These are phyloP conservation scores for Antechinus stuartii DNA, from an alignment of 2,113 vertebrate species.

Conservation along the genomic window DNA sequence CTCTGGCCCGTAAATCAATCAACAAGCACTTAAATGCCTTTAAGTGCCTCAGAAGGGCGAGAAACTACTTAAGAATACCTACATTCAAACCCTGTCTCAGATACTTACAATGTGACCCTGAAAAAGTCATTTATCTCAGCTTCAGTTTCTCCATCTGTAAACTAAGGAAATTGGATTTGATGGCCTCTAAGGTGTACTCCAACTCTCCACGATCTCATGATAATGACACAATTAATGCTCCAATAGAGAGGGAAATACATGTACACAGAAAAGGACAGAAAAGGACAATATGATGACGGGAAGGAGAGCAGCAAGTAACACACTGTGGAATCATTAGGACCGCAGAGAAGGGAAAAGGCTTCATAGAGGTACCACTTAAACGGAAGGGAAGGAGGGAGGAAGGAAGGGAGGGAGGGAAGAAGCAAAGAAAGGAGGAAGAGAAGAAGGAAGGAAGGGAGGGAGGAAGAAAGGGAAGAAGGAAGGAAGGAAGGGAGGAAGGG, in stretches of 20 bases:
- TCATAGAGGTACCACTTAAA: neutral
- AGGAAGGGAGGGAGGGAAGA: too few species aligned
- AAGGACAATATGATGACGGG: neutral
- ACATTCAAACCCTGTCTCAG: neutral
- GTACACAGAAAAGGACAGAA: neutral
- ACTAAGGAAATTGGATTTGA: neutral
- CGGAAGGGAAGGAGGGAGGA: too few species aligned
- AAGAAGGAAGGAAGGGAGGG: too few species aligned
- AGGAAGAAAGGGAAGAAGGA: too few species aligned
- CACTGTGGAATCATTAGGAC: neutral
- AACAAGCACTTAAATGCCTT: neutral
- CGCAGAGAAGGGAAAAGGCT: neutral
- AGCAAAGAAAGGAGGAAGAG: too few species aligned
- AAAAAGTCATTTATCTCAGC: neutral
- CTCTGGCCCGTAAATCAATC: neutral
- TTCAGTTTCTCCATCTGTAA: neutral
- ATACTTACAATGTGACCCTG: neutral
- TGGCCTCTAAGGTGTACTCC: neutral
- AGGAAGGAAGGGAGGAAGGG: too few species aligned
- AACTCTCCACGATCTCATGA: neutral
- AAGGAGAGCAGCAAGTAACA: neutral
- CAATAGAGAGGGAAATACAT: neutral
- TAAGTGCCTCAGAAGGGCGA: neutral
- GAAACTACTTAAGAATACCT: neutral
- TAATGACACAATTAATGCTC: neutral